Conservation (phyloP, 2,888 invertebrate genomes). For the Nomada fabriciana region DNA sequence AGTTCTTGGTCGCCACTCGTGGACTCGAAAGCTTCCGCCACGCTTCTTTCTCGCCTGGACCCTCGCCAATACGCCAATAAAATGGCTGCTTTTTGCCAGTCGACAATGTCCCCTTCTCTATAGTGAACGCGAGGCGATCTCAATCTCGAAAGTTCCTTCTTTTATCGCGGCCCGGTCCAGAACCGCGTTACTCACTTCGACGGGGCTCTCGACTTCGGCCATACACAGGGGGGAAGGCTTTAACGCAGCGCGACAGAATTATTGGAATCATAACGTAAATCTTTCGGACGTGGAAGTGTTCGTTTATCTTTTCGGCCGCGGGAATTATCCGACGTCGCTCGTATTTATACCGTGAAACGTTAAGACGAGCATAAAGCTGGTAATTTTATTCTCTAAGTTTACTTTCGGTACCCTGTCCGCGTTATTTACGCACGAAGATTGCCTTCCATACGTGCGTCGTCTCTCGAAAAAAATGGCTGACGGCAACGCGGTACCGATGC, state of each 20-base stretch:
- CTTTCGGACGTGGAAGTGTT: slow-evolving; percentile 48
- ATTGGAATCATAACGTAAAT: slow-evolving; percentile 72
- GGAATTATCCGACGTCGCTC: slow-evolving; percentile 51
- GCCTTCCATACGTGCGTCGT: slow-evolving; percentile 3
- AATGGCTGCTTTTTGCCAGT: slow-evolving; percentile 73
- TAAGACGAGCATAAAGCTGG: slow-evolving; percentile 52
- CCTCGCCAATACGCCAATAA: slow-evolving; percentile 77
- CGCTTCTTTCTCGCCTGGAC: slow-evolving; percentile 71
- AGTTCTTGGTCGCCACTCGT: slow-evolving; percentile 44
- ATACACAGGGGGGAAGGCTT: slow-evolving; percentile 47
- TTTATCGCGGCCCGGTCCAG: slow-evolving; percentile 56
- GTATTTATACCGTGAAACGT: slow-evolving; percentile 46
- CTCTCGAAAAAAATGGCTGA: background rate
- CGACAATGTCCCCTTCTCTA: slow-evolving; percentile 72
- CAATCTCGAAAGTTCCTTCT: slow-evolving; percentile 61
- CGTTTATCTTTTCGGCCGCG: slow-evolving; percentile 60
- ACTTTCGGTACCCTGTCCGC: slow-evolving; percentile 27
- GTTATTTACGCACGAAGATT: slow-evolving; percentile 30
- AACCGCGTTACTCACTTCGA: slow-evolving; percentile 52
- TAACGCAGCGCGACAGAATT: slow-evolving; percentile 64
- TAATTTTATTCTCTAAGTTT: slow-evolving; percentile 50
- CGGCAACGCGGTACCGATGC: background rate
- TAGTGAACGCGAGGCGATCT: slow-evolving; percentile 60
- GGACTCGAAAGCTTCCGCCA: slow-evolving; percentile 53
- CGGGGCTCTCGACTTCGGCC: slow-evolving; percentile 35